phyloP scores from a whole-genome alignment of 1,140 invertebrate species.

The Drosophila sp. region DNA sequence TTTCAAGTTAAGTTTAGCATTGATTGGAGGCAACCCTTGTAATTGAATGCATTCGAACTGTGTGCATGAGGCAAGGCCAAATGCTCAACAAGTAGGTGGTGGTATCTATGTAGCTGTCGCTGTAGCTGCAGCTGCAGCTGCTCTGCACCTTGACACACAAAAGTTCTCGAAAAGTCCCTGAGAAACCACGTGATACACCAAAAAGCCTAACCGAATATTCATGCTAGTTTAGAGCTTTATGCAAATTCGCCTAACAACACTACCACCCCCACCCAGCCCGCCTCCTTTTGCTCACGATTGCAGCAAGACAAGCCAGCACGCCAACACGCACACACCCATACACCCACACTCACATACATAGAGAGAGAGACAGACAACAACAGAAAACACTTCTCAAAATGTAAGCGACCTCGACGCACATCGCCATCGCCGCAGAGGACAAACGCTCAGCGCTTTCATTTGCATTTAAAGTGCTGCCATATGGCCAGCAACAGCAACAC shows the following conservation, averaged over 20 bases:
- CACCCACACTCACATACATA: slow-evolving; percentile 10
- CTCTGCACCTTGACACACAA: slow-evolving; percentile 69
- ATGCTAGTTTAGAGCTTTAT: slow-evolving; percentile 73
- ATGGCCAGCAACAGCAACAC: slow-evolving; percentile 55
- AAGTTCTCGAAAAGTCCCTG: slow-evolving; percentile 48
- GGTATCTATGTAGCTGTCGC: slow-evolving; percentile 29
- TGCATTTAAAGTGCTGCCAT: slow-evolving; percentile 80
- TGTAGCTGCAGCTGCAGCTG: slow-evolving; percentile 50
- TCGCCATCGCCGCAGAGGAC: slow-evolving; percentile 56
- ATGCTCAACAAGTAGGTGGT: slow-evolving; percentile 65
- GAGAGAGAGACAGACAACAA: slow-evolving; percentile 14
- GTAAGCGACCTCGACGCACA: slow-evolving; percentile 75
- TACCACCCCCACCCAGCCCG: not conserved
- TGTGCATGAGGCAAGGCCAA: slow-evolving; percentile 47
- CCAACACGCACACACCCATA: slow-evolving; percentile 20
- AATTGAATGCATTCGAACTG: slow-evolving; percentile 60
- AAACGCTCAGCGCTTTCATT: slow-evolving; percentile 65
- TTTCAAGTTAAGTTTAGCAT: slow-evolving; percentile 44
- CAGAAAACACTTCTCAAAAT: slow-evolving; percentile 66
- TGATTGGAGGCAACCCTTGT: slow-evolving; percentile 61
- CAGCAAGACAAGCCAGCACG: not conserved
- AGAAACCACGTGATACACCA: slow-evolving; percentile 61
- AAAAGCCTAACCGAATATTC: slow-evolving; percentile 77
- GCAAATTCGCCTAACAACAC: slow-evolving; percentile 61
- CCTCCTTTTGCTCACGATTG: no score